Evolutionary conservation across 2,113 vertebrate species (phyloP).

Genomic region (Tautogolabrus adspersus): DNA sequence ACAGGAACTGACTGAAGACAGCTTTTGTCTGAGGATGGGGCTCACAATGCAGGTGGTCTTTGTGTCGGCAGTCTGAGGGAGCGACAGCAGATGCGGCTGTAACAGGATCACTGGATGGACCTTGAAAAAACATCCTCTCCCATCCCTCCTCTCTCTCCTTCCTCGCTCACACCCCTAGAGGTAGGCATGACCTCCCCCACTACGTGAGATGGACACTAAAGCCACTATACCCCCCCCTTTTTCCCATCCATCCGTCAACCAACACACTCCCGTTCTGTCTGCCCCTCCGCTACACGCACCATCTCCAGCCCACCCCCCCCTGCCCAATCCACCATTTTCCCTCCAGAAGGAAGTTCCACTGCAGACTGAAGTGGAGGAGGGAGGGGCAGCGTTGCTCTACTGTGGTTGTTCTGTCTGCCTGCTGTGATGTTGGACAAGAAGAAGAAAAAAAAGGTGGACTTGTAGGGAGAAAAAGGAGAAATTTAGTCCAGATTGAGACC

Average conservation of each 20-base stretch:
- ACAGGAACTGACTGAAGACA: slow-evolving; percentile 73
- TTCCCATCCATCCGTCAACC: not conserved
- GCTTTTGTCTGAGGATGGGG: slow-evolving; percentile 40
- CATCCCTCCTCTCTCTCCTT: not conserved
- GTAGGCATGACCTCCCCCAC: slow-evolving; percentile 44
- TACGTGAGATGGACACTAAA: slow-evolving; percentile 52
- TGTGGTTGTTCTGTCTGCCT: slow-evolving; percentile 41
- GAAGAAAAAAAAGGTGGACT: not conserved
- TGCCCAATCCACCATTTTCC: slow-evolving; percentile 49
- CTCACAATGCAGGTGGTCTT: slow-evolving; percentile 68
- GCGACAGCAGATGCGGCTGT: slow-evolving; percentile 71
- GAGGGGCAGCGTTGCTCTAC: slow-evolving; percentile 22
- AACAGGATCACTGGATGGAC: slow-evolving; percentile 74
- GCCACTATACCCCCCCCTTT: not conserved
- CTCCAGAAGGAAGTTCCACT: slow-evolving; percentile 44
- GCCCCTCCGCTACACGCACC: not conserved
- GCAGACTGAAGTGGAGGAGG: slow-evolving; percentile 27
- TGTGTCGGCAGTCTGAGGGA: slow-evolving; percentile 43
- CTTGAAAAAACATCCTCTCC: slow-evolving; percentile 45
- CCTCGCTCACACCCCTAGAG: slow-evolving; percentile 41
- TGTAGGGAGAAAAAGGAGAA: not conserved
- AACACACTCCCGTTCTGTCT: slow-evolving; percentile 4
- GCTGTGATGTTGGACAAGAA: slow-evolving; percentile 28
- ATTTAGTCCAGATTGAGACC: not conserved
- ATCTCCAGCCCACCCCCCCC: slow-evolving; percentile 18